phyloP scores from a whole-genome alignment of 2,888 invertebrate genomes.

The Meloe dianella region DNA sequence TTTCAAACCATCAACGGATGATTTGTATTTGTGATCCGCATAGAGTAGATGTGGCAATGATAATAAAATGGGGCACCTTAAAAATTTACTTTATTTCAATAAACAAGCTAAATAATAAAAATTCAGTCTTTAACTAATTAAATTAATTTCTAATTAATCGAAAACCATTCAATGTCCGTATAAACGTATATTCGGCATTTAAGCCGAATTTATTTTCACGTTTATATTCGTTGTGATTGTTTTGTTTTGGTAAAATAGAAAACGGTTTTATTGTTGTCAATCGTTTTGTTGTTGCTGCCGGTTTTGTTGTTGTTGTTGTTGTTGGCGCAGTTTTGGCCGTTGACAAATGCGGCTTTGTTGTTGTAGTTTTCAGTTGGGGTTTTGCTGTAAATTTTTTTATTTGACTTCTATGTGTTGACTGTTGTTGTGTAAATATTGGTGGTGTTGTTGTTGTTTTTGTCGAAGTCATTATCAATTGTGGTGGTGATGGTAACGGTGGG shows the following conservation, averaged over 20 bases:
- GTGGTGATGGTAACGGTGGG: slow-evolving; percentile 39
- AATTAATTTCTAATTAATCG: background rate
- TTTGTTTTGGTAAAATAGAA: background rate
- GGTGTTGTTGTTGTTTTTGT: background rate
- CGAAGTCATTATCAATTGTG: background rate
- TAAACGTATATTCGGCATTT: slow-evolving; percentile 30
- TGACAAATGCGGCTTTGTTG: background rate
- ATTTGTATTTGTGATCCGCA: slow-evolving; percentile 60
- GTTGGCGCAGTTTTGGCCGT: background rate
- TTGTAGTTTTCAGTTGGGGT: background rate
- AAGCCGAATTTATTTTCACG: background rate
- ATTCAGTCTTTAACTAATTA: background rate
- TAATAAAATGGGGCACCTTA: slow-evolving; percentile 73
- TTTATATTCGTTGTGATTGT: background rate
- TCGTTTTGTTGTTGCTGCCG: background rate
- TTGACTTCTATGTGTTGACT: background rate
- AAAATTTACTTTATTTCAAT: slow-evolving; percentile 32
- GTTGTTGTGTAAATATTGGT: background rate
- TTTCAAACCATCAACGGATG: slow-evolving; percentile 64
- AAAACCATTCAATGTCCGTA: slow-evolving; percentile 23
- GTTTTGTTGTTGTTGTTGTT: background rate
- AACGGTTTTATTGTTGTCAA: background rate
- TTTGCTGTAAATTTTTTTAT: background rate
- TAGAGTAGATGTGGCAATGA: slow-evolving; percentile 76
- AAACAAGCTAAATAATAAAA: background rate